These are phyloP conservation scores for Lepidothrix coronata DNA, from an alignment of 2,113 vertebrate genomes.

Conservation along the genomic window DNA sequence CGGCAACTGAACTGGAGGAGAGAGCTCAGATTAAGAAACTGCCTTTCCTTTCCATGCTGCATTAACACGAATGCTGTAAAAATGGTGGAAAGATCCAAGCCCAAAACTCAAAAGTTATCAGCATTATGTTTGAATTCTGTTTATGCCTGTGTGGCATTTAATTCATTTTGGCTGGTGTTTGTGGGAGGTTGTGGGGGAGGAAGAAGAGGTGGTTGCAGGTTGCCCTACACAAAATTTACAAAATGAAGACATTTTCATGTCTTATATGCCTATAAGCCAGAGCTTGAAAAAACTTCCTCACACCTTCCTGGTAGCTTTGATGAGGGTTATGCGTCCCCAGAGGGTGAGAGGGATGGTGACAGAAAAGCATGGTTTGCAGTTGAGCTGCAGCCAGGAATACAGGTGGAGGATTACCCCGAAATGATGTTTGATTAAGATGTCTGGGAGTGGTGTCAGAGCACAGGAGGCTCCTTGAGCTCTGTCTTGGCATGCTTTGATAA, in stretches of 20 bases:
- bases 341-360: neutral
- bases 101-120: neutral
- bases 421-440: neutral
- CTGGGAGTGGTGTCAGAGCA: neutral
- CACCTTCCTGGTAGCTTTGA: neutral
- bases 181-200: neutral
- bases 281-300: neutral
- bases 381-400: neutral
- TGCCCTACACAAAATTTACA: neutral
- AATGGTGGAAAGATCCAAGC: rapidly evolving
- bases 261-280: neutral
- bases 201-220: neutral
- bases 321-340: neutral
- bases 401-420: neutral
- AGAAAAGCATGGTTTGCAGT: neutral
- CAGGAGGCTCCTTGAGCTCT: neutral
- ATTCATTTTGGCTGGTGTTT: neutral
- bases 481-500: neutral
- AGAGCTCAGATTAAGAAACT: neutral
- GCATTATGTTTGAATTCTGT: neutral
- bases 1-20: neutral
- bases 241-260: neutral
- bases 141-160: neutral
- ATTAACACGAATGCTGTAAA: neutral
- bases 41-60: neutral